Evolutionary conservation across 2,888 invertebrate genomes (phyloP).

Genomic region (Ptilodon capucinus): DNA sequence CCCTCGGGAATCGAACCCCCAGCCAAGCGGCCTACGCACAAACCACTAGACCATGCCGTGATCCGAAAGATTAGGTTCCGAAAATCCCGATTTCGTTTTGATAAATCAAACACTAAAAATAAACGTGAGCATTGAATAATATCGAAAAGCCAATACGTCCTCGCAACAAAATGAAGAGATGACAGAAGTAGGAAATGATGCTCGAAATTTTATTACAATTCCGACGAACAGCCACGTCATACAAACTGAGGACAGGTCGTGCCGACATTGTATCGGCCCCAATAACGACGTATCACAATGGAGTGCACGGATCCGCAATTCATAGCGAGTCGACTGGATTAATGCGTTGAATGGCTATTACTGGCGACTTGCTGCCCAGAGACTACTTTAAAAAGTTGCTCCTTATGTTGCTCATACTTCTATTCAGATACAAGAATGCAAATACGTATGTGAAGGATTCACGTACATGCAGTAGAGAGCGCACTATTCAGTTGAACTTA

Average conservation of each 20-base stretch:
- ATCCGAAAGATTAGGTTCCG: too few species aligned
- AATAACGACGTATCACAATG: conserved; percentile 47
- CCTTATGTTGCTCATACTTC: conserved; percentile 54
- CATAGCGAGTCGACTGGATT: conserved; percentile 21
- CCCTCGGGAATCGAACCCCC: too few species aligned
- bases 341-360: conserved; percentile 30
- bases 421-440: too few species aligned
- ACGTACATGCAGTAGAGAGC: too few species aligned
- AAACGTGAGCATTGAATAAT: neutral
- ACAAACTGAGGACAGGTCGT: conserved; percentile 42
- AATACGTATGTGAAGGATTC: too few species aligned
- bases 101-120: neutral
- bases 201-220: conserved; percentile 46
- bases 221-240: conserved; percentile 39
- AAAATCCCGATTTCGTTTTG: too few species aligned
- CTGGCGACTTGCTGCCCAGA: conserved; percentile 29
- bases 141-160: conserved; percentile 18
- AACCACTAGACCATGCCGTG: too few species aligned
- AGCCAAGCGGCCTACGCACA: too few species aligned
- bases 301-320: conserved; percentile 43
- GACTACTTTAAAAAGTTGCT: conserved; percentile 20
- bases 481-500: too few species aligned
- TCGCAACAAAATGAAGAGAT: conserved; percentile 29
- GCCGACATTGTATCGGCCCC: conserved; percentile 46
- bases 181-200: conserved; percentile 29